Conservation (phyloP, 2,888 invertebrate genomes). For the Leptothorax acervorum region DNA sequence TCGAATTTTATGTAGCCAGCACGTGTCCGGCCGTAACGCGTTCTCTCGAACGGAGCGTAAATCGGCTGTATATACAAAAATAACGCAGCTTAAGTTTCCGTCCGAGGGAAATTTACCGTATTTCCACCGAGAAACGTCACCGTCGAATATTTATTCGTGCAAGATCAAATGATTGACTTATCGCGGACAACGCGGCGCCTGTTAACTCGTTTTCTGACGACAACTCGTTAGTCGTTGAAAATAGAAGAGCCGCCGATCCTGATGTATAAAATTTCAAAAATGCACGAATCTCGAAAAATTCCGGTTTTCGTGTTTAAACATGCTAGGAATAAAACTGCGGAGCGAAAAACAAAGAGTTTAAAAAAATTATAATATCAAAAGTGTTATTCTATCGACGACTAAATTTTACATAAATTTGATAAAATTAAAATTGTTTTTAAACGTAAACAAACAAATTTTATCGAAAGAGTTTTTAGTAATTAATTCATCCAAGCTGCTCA, state of each 20-base stretch:
- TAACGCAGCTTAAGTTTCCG: constrained; percentile 36
- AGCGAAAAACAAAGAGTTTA: not conserved
- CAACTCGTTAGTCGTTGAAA: constrained; percentile 6
- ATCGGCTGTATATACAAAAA: constrained; percentile 46
- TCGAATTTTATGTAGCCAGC: too few relatives aligned
- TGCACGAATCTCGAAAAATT: not conserved
- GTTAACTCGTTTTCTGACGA: constrained; percentile 8
- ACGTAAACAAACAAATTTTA: not conserved
- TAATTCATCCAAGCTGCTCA: not conserved
- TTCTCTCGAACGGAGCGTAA: constrained; percentile 17
- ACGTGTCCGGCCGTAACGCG: constrained; percentile 41
- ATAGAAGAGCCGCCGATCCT: not conserved
- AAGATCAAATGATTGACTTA: constrained; percentile 32
- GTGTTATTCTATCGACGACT: not conserved
- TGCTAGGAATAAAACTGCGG: not conserved
- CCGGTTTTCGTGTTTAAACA: not conserved
- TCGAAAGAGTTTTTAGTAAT: not conserved
- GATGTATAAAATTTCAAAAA: constrained; percentile 18
- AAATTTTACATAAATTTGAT: not conserved
- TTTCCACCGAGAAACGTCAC: constrained; percentile 1
- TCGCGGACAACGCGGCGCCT: constrained; percentile 16
- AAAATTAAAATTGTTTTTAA: not conserved
- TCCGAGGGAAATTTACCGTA: constrained; percentile 6
- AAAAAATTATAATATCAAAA: not conserved
- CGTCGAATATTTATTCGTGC: constrained; percentile 49